These are phyloP conservation scores for Daphoenositta chrysoptera DNA, from an alignment of 2,113 vertebrate species.

Conservation along the genomic window DNA sequence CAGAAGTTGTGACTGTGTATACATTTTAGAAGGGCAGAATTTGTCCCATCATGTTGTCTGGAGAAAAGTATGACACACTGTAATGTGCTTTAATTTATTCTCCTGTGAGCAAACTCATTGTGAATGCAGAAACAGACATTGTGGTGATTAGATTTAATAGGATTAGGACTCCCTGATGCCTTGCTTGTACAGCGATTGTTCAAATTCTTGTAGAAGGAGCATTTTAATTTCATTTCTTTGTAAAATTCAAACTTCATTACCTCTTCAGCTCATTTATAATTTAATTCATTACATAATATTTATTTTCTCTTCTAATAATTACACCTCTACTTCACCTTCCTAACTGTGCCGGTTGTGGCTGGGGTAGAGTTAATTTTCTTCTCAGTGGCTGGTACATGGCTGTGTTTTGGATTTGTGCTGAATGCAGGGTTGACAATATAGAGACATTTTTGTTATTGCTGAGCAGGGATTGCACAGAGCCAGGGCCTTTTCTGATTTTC, in stretches of 20 bases:
- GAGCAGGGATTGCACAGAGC: neutral
- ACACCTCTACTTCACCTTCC: neutral
- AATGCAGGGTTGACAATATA: neutral
- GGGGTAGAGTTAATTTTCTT: neutral
- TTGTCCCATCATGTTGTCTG: neutral
- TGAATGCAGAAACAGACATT: conserved; percentile 11
- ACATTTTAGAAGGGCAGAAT: neutral
- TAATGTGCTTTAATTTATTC: conserved; percentile 31
- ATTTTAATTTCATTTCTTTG: conserved; percentile 40
- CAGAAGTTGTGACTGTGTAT: neutral
- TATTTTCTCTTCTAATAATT: conserved; percentile 24
- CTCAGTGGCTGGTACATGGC: too few species aligned
- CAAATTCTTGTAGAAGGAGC: conserved; percentile 7
- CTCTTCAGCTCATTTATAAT: neutral
- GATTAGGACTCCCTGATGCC: conserved; percentile 37
- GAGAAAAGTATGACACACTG: neutral
- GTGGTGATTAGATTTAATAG: conserved; percentile 51
- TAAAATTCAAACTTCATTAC: conserved; percentile 39
- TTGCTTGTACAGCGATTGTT: conserved; percentile 36
- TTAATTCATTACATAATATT: conserved; percentile 14
- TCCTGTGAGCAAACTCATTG: neutral
- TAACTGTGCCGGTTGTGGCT: neutral
- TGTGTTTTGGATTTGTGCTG: neutral
- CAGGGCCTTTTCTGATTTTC: neutral
- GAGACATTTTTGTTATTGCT: neutral